Evolutionary conservation across 2,797 vertebrate genomes (phyloP), one percentile per base, ranked within the genome.

Genomic region (Hoplostethus atlanticus): DNA sequence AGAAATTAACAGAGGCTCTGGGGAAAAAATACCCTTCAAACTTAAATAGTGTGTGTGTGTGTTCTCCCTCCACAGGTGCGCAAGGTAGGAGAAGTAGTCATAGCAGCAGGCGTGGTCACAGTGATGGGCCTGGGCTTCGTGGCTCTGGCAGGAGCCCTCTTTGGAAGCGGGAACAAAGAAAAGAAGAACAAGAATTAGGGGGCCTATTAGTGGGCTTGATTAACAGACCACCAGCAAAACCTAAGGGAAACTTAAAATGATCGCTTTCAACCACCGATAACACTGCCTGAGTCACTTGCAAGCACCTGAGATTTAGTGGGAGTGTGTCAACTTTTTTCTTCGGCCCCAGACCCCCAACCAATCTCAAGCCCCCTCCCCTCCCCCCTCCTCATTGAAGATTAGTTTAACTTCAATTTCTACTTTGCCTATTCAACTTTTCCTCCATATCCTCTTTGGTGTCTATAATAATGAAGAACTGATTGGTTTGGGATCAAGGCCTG

Each of bases 41-140:
- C 21, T 21, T 21, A 21, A 21, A 21, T n/a, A n/a, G 21, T 21
- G 1, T 70, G 64, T 65, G 1, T 53, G 9, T 56, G 52, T 65
- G 46, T 61, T 6, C 38, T 21, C 11, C 44, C 25, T 77, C 57
- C 66, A 53, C 82, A 95, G 94, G 94, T 95, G 60, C 64, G 77
- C 17, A 60, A 85, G 3, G 92, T 83, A 1, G 78, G 84, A 59
- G 76, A 93, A 68, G 6, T 31, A 0, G 87, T 16, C 2, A 0
- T 85, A 38, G 36, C 15, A 0, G 51, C 70, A 1, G 85, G 92
- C 0, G 0, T 66, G 0, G 72, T 63, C 12, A n/a, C 81, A 0
- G 2, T 47, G 0, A 1, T 85, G 5, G 64, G 36, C 34, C 0
- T 93, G 0, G 93, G 85, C 6, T 0, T 88, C 2, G 2, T 86